Evolutionary conservation across 2,113 vertebrate genomes (phyloP).

Genomic region (Rhinichthys klamathensis): DNA sequence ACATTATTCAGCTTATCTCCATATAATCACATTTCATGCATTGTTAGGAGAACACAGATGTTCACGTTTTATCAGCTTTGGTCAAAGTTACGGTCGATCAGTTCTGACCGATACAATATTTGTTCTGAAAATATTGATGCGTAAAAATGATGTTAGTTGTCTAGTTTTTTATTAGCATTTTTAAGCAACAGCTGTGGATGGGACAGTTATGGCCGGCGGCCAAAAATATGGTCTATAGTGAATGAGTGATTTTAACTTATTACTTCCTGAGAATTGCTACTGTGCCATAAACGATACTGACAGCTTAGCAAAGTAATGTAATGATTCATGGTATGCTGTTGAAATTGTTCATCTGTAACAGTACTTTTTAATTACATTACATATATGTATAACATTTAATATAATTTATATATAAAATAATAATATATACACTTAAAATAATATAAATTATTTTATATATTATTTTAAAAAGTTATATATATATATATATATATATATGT

Average conservation of each 20-base stretch:
- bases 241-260: background rate
- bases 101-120: constrained; percentile 1
- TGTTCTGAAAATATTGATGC: background rate
- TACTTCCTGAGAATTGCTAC: background rate
- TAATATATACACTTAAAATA: too few relatives aligned
- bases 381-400: background rate
- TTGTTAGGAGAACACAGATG: constrained; percentile 47
- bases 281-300: background rate
- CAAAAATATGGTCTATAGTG: background rate
- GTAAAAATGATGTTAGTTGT: constrained; percentile 9
- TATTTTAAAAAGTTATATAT: too few relatives aligned
- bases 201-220: background rate
- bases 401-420: background rate
- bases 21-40: constrained; percentile 51
- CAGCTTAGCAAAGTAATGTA: background rate
- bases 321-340: background rate
- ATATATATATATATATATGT: too few relatives aligned
- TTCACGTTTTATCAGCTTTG: constrained; percentile 23
- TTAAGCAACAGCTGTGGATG: background rate
- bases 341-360: background rate
- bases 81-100: constrained; percentile 3
- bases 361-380: background rate
- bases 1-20: constrained; percentile 46
- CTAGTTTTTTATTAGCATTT: constrained; percentile 5
- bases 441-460: too few relatives aligned